Conservation (phyloP, 2,113 vertebrate species). For the Ochotona princeps region DNA sequence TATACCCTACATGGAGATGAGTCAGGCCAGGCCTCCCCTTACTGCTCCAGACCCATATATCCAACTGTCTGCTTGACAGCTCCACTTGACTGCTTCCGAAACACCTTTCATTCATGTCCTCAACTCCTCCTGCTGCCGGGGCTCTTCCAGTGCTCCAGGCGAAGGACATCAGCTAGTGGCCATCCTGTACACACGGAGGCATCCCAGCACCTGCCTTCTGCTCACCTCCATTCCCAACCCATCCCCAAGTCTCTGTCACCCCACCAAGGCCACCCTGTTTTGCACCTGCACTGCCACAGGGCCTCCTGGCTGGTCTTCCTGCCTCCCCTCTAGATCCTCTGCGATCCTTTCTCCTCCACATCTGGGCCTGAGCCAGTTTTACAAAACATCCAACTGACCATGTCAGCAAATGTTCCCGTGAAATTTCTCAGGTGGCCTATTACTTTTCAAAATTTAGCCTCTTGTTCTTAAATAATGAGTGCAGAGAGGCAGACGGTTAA, state of each 20-base stretch:
- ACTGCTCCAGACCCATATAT: constrained; percentile 21
- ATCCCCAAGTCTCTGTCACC: neutral
- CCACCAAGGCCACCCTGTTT: neutral
- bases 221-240: neutral
- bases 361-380: neutral
- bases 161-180: neutral
- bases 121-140: neutral
- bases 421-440: neutral
- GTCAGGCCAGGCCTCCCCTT: constrained; percentile 1
- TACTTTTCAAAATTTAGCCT: neutral
- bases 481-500: too few species aligned
- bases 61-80: neutral
- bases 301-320: neutral
- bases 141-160: neutral
- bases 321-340: neutral
- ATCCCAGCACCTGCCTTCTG: neutral
- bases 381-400: neutral
- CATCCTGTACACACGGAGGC: neutral
- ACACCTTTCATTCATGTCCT: constrained; percentile 16
- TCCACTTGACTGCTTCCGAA: neutral
- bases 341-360: neutral
- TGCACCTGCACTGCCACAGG: neutral
- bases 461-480: too few species aligned
- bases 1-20: constrained; percentile 4
- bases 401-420: neutral